Evolutionary conservation across 2,797 vertebrate genomes (phyloP).

Genomic region (Microtus californicus): DNA sequence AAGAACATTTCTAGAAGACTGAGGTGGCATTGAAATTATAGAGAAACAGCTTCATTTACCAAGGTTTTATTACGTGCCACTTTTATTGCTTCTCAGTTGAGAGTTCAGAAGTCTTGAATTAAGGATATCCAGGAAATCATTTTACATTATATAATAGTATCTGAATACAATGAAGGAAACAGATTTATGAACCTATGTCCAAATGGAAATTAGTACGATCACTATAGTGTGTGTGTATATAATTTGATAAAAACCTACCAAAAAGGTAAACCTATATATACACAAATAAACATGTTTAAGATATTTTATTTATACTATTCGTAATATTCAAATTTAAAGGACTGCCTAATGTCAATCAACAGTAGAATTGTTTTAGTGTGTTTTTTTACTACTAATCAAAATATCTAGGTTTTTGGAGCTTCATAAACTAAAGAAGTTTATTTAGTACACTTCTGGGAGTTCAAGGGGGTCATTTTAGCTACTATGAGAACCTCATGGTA

Average conservation of each 20-base stretch:
- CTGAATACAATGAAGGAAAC: background rate
- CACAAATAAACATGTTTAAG: background rate
- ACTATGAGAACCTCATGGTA: background rate
- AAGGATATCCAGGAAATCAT: background rate
- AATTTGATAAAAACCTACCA: background rate
- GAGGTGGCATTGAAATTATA: background rate
- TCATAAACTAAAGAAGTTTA: background rate
- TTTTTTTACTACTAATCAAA: background rate
- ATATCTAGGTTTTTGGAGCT: background rate
- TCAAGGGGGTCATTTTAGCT: background rate
- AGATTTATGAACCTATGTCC: background rate
- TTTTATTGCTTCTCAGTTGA: background rate
- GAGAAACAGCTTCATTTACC: background rate
- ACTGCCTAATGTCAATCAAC: background rate
- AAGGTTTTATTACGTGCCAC: background rate
- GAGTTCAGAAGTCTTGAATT: background rate
- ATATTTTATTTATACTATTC: background rate
- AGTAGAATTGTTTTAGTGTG: background rate
- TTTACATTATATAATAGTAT: constrained; percentile 15
- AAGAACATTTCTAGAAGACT: background rate
- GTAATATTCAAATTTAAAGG: background rate
- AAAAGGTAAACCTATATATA: constrained; percentile 15
- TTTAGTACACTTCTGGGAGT: background rate
- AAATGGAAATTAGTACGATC: background rate
- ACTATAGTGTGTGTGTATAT: background rate